Evolutionary conservation across 2,888 invertebrate species (phyloP).

Genomic region (Chrysolina haemoptera): DNA sequence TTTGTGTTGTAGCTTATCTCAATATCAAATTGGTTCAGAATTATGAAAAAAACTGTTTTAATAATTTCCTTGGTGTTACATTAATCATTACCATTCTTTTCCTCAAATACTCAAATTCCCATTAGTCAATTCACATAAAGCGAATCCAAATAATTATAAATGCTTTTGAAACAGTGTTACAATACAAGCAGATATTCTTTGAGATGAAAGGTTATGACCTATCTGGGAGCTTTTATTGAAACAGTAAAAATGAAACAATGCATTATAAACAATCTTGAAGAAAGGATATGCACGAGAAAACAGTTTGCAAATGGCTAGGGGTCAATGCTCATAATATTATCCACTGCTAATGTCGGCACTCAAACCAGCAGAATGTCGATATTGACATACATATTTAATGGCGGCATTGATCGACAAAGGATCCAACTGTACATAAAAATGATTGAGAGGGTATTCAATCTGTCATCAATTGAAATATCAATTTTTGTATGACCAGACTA

Average conservation of each 20-base stretch:
- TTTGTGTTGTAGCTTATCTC: too few relatives aligned
- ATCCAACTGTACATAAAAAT: too few relatives aligned
- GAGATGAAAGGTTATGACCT: conserved; percentile 17
- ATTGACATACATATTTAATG: background rate
- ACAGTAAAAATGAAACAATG: conserved; percentile 21
- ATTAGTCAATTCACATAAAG: background rate
- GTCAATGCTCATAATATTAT: conserved; percentile 15
- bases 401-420: background rate
- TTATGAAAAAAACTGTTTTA: too few relatives aligned
- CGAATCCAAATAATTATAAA: background rate
- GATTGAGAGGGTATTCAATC: too few relatives aligned
- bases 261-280: conserved; percentile 5
- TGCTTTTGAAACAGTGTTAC: conserved; percentile 11
- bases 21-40: too few relatives aligned
- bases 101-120: background rate
- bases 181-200: background rate
- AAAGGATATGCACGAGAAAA: conserved; percentile 18
- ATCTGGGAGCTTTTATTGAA: conserved; percentile 18
- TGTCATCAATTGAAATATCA: too few relatives aligned
- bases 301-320: conserved; percentile 12
- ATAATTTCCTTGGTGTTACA: background rate
- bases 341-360: background rate
- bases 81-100: background rate
- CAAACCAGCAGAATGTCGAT: background rate
- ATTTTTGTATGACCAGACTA: too few relatives aligned